Evolutionary conservation across 2,797 vertebrate genomes (phyloP).

Genomic region (Anguilla anguilla): DNA sequence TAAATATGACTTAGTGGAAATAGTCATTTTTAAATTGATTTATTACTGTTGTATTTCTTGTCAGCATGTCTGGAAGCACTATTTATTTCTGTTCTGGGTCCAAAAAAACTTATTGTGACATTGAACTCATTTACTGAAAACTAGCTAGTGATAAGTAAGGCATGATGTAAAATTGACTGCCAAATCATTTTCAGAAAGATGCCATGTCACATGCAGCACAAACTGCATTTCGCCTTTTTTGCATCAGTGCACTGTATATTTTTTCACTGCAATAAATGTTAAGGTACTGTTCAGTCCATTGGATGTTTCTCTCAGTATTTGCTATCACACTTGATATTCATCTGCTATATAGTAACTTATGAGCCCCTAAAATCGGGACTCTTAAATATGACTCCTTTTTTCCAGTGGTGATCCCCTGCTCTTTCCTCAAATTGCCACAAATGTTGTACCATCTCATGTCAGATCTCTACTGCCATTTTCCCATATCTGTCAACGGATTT

Average conservation of each 20-base stretch:
- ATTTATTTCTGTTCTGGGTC: not conserved
- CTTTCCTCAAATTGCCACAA: not conserved
- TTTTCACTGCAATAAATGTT: not conserved
- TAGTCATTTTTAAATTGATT: not conserved
- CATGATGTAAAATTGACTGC: not conserved
- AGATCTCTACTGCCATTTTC: not conserved
- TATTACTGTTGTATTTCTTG: constrained; percentile 2
- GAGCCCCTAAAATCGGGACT: not conserved
- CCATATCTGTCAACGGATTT: not conserved
- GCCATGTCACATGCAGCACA: not conserved
- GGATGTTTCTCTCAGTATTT: not conserved
- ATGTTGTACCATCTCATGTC: not conserved
- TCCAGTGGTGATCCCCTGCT: not conserved
- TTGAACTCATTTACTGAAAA: not conserved
- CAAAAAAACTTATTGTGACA: not conserved
- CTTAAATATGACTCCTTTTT: not conserved
- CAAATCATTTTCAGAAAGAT: not conserved
- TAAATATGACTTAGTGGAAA: not conserved
- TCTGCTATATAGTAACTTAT: not conserved
- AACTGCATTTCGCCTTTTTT: not conserved
- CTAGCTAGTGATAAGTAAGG: not conserved
- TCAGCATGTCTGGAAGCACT: not conserved
- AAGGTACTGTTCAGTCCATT: not conserved
- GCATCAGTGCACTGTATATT: not conserved
- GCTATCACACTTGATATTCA: not conserved